phyloP scores from a whole-genome alignment of 2,113 vertebrate genomes.

The Syngnathus typhle region DNA sequence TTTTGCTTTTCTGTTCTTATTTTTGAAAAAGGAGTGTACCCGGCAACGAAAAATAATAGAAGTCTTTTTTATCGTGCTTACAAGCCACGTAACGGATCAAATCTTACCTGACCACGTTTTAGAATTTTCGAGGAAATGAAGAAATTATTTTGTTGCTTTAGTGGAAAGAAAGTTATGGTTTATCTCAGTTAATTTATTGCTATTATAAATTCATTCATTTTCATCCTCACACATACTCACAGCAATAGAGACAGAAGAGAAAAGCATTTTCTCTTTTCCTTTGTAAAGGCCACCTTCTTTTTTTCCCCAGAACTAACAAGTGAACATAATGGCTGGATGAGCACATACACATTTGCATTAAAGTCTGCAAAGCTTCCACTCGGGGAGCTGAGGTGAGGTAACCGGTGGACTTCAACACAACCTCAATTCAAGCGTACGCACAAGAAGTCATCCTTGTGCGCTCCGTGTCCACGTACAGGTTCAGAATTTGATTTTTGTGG shows the following conservation, averaged over 20 bases:
- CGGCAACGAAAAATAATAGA: neutral
- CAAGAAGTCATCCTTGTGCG: neutral
- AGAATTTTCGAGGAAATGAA: neutral
- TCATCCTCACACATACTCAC: constrained; percentile 6
- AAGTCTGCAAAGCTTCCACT: neutral
- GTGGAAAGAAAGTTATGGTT: neutral
- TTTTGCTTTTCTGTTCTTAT: neutral
- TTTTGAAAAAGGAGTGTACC: no score
- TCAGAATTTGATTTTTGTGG: neutral
- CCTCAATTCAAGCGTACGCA: neutral
- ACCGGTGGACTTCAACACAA: neutral
- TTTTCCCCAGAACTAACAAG: constrained; percentile 14
- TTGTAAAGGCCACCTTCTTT: constrained; percentile 8
- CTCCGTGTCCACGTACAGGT: neutral
- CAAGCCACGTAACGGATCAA: no score
- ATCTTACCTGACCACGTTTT: neutral
- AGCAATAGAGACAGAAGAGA: constrained; percentile 26
- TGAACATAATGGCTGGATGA: constrained; percentile 5
- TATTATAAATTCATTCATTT: constrained; percentile 30
- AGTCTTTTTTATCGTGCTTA: neutral
- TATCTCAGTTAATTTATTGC: constrained; percentile 44
- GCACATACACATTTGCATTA: neutral
- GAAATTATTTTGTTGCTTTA: neutral
- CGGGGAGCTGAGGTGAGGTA: neutral
- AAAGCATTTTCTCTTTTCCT: constrained; percentile 16